Conservation (phyloP, 2,888 invertebrate genomes). For the Charanyca ferruginea region DNA sequence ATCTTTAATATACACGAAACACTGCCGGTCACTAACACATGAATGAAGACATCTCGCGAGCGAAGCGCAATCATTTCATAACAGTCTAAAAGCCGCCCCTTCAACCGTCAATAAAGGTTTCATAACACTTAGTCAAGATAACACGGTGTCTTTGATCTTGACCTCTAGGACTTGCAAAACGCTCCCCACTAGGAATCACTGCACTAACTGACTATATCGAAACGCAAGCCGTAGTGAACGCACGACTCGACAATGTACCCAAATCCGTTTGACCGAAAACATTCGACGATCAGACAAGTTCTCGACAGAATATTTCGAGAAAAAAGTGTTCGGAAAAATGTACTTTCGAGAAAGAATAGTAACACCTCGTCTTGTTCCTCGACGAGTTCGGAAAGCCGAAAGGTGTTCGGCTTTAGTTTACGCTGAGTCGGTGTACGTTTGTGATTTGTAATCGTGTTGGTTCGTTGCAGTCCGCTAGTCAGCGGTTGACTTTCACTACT, state of each 20-base stretch:
- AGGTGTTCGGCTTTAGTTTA: constrained; percentile 63
- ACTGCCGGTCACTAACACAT: constrained; percentile 4
- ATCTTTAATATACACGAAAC: background rate
- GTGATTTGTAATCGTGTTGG: constrained; percentile 63
- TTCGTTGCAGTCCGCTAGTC: constrained; percentile 56
- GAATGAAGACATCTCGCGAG: constrained; percentile 51
- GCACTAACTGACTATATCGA: constrained; percentile 62
- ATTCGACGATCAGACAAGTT: constrained; percentile 93
- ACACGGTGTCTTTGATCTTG: constrained; percentile 69
- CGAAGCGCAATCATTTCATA: constrained; percentile 61
- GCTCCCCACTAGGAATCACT: constrained; percentile 52
- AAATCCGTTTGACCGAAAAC: constrained; percentile 93
- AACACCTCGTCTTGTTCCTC: constrained; percentile 73
- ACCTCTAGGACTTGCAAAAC: constrained; percentile 70
- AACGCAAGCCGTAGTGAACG: constrained; percentile 68
- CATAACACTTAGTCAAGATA: constrained; percentile 58
- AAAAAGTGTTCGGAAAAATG: constrained; percentile 73
- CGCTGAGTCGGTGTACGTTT: constrained; percentile 54
- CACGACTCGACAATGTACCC: constrained; percentile 91
- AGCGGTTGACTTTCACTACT: constrained; percentile 62
- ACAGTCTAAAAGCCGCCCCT: constrained; percentile 39
- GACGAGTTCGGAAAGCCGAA: constrained; percentile 61
- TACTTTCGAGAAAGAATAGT: constrained; percentile 75
- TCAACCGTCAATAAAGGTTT: constrained; percentile 56
- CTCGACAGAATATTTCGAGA: constrained; percentile 91